Base-by-base conservation (phyloP, 1,140 invertebrate genomes). In the Drosophila bipectinata region DNA sequence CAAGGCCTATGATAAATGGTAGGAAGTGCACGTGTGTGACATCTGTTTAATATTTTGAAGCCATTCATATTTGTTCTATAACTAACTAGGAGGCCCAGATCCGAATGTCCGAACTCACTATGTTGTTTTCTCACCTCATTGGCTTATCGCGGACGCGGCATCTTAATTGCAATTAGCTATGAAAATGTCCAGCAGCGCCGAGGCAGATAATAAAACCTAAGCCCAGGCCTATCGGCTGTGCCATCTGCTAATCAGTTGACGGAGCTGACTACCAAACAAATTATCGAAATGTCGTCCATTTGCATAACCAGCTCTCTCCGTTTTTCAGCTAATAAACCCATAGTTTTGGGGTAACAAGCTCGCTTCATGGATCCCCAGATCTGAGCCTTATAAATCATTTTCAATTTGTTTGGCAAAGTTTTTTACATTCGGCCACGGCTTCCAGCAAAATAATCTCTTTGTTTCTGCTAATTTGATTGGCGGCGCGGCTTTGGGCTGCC, bases 91-190 rank as follows among this genome's bases (percentile, higher is more conserved):
- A 37, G 12, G 34, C 10, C 34, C 12, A 37, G 3, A 10, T 26
- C 44, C 3, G 10, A 48, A 24, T 12, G 4, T 18, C 26, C 10
- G 15, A n/a, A 55, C 18, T 15, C 72, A 66, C 77, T 81, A 51
- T 32, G 80, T 87, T 72, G 78, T 60, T 75, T 85, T 85, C 59
- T 87, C 81, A 85, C 81, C 81, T 85, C 48, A 61, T 56, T 62
- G 30, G 74, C n/a, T 44, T 85, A 85, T 85, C 81, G 52, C 1
- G n/a, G 10, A 34, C 44, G 39, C 54, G 54, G 55, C 82, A 85
- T 85, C 81, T 85, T 85, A 85, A 85, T 85, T 85, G 83, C 81
- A 85, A 85, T 85, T 87, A 85, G 81, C 82, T 78, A 88, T 78
- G 74, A 75, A 81, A 81, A 87, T 83, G 72, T 82, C 59, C 54